These are phyloP conservation scores for Crambe crambe DNA, from an alignment of 37 sponge, comb jelly and placozoan species.

Conservation along the genomic window DNA sequence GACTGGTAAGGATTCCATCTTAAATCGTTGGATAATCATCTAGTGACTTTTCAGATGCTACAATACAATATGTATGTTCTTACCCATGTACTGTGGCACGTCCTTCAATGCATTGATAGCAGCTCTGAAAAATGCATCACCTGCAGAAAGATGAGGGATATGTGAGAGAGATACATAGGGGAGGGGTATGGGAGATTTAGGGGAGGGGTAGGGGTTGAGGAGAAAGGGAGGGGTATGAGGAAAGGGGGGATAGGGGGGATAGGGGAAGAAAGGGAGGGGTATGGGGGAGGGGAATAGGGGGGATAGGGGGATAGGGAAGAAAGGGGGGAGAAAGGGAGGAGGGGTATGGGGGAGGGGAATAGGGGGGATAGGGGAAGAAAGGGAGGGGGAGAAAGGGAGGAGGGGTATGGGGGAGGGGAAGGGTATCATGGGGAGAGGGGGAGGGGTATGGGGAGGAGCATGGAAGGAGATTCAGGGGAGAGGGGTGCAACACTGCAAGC, in stretches of 20 bases:
- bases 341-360: not conserved
- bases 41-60: no score
- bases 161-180: not conserved
- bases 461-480: no score
- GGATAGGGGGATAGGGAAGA: not conserved
- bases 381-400: not conserved
- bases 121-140: constrained; percentile 92
- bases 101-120: constrained; percentile 82
- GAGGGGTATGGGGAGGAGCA: not conserved
- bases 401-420: not conserved
- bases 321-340: not conserved
- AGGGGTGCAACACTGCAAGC: no score
- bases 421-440: not conserved
- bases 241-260: no score
- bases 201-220: no score
- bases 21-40: no score
- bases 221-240: no score
- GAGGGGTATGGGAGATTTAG: no score
- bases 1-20: no score
- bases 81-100: constrained; percentile 79
- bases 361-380: not conserved
- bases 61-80: not conserved
- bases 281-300: no score
- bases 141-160: constrained; percentile 27
- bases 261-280: no score